A percentile compares a stretch with the other conserved stretches of the same genome.
phyloP scores from a whole-genome alignment of 2,797 vertebrate species.

The Anabas testudineus region DNA sequence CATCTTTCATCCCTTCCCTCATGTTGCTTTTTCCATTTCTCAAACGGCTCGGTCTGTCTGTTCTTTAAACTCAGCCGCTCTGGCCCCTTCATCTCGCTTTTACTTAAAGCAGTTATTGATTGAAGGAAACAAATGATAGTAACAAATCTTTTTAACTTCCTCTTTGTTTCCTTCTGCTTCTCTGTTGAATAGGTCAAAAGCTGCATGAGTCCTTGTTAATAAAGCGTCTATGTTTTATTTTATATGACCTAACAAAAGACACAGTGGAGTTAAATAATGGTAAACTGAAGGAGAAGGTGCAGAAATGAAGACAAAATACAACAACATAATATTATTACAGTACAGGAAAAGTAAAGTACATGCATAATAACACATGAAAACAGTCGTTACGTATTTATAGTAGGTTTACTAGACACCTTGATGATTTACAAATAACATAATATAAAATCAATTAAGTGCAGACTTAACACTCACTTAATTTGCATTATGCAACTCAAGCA shows the following conservation, averaged over 20 bases:
- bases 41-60: constrained; percentile 16
- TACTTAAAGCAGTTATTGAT: constrained; percentile 33
- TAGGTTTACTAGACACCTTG: no score
- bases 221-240: neutral
- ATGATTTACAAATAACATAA: no score
- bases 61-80: constrained; percentile 19
- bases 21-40: constrained; percentile 24
- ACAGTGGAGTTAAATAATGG: neutral
- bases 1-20: constrained; percentile 46
- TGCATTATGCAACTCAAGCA: neutral
- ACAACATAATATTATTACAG: neutral
- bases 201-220: neutral
- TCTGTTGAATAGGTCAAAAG: neutral
- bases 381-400: no score
- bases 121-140: constrained; percentile 21
- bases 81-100: constrained; percentile 5
- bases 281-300: neutral
- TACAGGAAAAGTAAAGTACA: no score
- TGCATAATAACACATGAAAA: neutral
- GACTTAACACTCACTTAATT: neutral
- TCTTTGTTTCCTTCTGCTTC: neutral
- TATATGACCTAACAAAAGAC: neutral
- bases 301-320: neutral
- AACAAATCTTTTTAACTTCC: constrained; percentile 1
- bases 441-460: neutral